phyloP scores from a whole-genome alignment of 2,797 vertebrate genomes.

The Rousettus madagascariensis region DNA sequence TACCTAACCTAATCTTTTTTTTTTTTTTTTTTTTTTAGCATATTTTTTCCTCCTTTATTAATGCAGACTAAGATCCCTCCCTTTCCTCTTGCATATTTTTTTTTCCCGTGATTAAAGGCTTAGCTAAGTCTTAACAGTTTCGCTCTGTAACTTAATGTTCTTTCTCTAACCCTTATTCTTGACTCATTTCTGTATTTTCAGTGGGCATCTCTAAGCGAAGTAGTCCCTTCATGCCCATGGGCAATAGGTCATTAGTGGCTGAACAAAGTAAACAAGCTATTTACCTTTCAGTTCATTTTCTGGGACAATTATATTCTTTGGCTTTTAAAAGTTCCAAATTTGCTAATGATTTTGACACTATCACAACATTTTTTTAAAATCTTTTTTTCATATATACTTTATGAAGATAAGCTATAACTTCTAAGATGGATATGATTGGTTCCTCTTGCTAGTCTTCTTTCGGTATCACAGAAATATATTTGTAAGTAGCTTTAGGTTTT shows the following conservation, averaged over 20 bases:
- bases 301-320: not conserved
- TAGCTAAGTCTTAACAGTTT: not conserved
- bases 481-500: not conserved
- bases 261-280: not conserved
- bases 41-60: not conserved
- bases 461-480: not conserved
- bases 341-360: not conserved
- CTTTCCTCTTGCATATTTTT: not conserved
- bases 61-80: not conserved
- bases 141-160: not conserved
- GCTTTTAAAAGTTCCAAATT: not conserved
- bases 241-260: not conserved
- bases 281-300: not conserved
- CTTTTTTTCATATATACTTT: not conserved
- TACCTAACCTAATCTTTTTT: not conserved
- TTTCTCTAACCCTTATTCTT: not conserved
- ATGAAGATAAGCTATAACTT: not conserved
- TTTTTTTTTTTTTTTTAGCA: not conserved
- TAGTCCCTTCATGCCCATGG: not conserved
- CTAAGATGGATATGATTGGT: not conserved
- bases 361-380: not conserved
- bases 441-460: not conserved
- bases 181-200: not conserved
- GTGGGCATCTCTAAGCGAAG: not conserved
- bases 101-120: not conserved